Conservation (phyloP, 37 sponge, comb jelly and placozoan genomes). For the Beroe forskalii region DNA sequence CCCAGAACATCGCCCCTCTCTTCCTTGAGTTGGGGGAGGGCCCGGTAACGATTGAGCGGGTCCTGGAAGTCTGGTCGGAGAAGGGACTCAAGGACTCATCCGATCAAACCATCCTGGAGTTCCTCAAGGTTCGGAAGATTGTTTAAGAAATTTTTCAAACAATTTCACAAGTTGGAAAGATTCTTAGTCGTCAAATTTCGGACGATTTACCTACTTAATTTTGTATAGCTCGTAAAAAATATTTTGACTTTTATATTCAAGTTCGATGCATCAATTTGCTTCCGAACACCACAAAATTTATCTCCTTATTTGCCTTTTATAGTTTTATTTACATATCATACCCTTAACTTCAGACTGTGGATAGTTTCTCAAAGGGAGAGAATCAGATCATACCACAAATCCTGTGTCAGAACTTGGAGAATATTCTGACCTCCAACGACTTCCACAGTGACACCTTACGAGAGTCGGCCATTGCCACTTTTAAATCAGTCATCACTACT, state of each 20-base stretch:
- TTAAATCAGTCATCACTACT: constrained; percentile 7
- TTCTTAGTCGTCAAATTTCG: too few relatives aligned
- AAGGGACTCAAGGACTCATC: constrained; percentile 34
- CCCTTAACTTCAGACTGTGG: background rate
- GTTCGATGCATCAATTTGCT: too few relatives aligned
- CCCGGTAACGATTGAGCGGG: background rate
- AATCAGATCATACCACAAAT: constrained; percentile 49
- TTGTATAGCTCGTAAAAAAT: too few relatives aligned
- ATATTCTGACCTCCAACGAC: constrained; percentile 4
- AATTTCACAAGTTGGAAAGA: too few relatives aligned
- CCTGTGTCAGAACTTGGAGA: background rate
- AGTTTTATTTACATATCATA: too few relatives aligned
- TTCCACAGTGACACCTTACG: background rate
- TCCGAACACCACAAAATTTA: too few relatives aligned
- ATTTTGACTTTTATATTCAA: too few relatives aligned
- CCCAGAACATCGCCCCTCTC: constrained; percentile 32
- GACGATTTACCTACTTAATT: too few relatives aligned
- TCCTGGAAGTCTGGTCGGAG: constrained; percentile 15
- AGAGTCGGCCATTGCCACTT: constrained; percentile 24
- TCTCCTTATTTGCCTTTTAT: too few relatives aligned
- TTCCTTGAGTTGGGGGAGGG: constrained; percentile 14
- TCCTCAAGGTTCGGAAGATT: constrained; percentile 1
- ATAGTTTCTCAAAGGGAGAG: background rate
- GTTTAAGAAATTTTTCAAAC: too few relatives aligned
- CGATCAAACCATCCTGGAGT: background rate